Evolutionary conservation across 2,797 vertebrate genomes (phyloP).

Genomic region (Cirrhinus molitorella): DNA sequence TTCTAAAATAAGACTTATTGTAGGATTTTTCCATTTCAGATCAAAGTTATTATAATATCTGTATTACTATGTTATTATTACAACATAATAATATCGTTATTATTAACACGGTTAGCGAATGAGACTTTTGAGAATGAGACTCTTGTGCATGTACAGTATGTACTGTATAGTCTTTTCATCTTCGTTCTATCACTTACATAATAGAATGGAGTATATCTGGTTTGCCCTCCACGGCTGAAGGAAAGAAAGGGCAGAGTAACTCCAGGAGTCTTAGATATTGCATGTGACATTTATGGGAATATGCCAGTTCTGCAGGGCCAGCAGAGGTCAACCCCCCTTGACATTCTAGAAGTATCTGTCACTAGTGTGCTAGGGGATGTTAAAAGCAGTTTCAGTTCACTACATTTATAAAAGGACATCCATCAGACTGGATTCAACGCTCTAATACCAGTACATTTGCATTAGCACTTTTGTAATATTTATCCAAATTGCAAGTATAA

Average conservation of each 20-base stretch:
- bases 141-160: background rate
- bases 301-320: slow-evolving; percentile 39
- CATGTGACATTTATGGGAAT: slow-evolving; percentile 51
- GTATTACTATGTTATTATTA: background rate
- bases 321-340: slow-evolving; percentile 37
- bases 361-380: slow-evolving; percentile 13
- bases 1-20: background rate
- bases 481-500: background rate
- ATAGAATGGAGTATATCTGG: background rate
- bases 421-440: background rate
- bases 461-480: background rate
- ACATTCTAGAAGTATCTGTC: slow-evolving; percentile 45
- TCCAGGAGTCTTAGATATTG: slow-evolving; percentile 21
- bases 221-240: background rate
- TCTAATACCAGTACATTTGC: background rate
- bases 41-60: background rate
- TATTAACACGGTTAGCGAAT: background rate
- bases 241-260: slow-evolving; percentile 23
- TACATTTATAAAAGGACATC: background rate
- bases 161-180: slow-evolving; percentile 4
- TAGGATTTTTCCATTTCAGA: no score
- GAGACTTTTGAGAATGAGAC: no score
- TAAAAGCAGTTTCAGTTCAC: slow-evolving; percentile 10
- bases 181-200: background rate
- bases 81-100: background rate